These are phyloP conservation scores for Sorex fumeus DNA, from an alignment of 2,113 vertebrate species.

Conservation along the genomic window DNA sequence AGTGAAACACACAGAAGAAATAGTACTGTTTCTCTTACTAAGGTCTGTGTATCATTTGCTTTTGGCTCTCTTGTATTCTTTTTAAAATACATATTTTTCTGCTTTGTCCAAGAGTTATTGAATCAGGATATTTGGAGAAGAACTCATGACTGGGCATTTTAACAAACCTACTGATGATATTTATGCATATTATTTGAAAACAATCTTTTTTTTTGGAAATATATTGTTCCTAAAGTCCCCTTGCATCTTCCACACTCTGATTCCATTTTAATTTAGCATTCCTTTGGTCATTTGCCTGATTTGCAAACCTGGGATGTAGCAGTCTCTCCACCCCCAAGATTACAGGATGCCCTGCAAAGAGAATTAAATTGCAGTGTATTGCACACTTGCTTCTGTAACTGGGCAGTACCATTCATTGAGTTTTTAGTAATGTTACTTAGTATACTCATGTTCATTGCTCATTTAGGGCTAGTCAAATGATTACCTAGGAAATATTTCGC, in stretches of 20 bases:
- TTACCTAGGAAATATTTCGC: slow-evolving; percentile 80
- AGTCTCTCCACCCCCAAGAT: slow-evolving; percentile 34
- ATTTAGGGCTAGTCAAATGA: slow-evolving; percentile 75
- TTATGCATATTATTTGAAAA: background rate
- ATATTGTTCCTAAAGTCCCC: background rate
- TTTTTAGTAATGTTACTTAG: slow-evolving; percentile 70
- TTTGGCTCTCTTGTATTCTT: background rate
- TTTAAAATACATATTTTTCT: background rate
- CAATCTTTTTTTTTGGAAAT: background rate
- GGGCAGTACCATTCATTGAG: slow-evolving; percentile 22
- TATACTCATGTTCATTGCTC: slow-evolving; percentile 67
- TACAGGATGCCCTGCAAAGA: slow-evolving; percentile 22
- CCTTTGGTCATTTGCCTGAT: slow-evolving; percentile 58
- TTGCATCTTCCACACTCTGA: background rate
- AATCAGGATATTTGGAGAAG: slow-evolving; percentile 8
- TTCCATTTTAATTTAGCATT: slow-evolving; percentile 52
- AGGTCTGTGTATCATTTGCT: background rate
- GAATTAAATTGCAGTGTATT: slow-evolving; percentile 19
- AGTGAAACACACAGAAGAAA: background rate
- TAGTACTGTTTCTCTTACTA: slow-evolving; percentile 39
- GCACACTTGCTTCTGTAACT: slow-evolving; percentile 16
- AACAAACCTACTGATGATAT: background rate
- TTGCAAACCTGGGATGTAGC: slow-evolving; percentile 37
- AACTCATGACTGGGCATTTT: slow-evolving; percentile 23
- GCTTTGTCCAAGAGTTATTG: background rate